These are phyloP conservation scores for Limenitis camilla DNA, from an alignment of 2,888 invertebrate genomes.

Conservation along the genomic window DNA sequence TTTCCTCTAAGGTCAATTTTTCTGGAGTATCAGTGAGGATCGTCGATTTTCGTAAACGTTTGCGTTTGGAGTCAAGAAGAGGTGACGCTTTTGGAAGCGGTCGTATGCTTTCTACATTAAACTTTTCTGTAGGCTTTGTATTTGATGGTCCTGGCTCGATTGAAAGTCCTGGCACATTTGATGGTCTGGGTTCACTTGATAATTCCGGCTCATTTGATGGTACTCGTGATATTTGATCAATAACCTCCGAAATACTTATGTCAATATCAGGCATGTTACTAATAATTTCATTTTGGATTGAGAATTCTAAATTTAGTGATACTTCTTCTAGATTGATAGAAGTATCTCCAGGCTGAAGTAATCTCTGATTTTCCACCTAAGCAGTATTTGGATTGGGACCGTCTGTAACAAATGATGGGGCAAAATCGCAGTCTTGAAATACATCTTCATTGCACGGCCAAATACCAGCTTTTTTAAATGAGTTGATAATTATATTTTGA, in stretches of 20 bases:
- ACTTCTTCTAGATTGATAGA: not conserved
- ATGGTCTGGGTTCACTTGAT: not conserved
- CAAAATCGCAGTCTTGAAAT: constrained; percentile 1
- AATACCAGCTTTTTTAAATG: too few species aligned
- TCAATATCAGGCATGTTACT: not conserved
- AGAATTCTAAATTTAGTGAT: not conserved
- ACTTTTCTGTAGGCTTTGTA: not conserved
- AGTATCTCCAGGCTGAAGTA: not conserved
- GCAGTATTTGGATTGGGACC: not conserved
- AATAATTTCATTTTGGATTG: not conserved
- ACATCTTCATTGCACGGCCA: constrained; percentile 20
- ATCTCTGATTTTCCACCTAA: not conserved
- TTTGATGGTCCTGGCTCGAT: not conserved
- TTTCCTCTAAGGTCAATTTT: too few species aligned
- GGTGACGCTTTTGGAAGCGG: constrained; percentile 1
- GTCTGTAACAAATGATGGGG: not conserved
- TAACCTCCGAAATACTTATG: constrained; percentile 2
- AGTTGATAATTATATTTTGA: too few species aligned
- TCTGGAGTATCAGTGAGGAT: too few species aligned
- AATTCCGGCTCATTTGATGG: not conserved
- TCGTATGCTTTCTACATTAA: not conserved
- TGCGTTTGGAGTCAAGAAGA: not conserved
- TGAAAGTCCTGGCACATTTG: not conserved
- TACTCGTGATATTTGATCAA: not conserved
- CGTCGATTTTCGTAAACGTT: not conserved